Conservation (phyloP, 2,113 vertebrate species). For the Mus spicilegus region DNA sequence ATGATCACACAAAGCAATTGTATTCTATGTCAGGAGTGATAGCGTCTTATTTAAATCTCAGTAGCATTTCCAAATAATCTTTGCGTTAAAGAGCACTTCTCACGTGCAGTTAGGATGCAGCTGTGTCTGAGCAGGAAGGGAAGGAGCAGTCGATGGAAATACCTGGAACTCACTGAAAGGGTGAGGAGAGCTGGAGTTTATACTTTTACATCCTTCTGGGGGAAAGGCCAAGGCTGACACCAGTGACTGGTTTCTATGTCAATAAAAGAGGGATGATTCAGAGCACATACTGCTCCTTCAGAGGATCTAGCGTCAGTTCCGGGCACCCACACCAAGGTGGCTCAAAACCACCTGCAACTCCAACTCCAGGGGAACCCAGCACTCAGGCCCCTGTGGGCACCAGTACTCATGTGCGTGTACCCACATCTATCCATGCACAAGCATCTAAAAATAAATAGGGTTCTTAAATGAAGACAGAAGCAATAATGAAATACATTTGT, state of each 20-base stretch:
- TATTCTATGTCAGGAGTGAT: neutral
- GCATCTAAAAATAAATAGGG: neutral
- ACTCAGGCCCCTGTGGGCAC: neutral
- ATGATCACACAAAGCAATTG: neutral
- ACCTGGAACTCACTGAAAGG: neutral
- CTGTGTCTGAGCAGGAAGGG: neutral
- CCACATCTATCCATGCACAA: neutral
- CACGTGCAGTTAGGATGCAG: neutral
- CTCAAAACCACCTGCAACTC: neutral
- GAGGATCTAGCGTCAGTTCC: neutral
- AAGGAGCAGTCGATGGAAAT: neutral
- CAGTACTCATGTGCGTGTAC: neutral
- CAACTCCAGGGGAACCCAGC: neutral
- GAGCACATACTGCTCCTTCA: neutral
- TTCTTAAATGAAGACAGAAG: neutral
- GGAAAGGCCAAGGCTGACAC: neutral
- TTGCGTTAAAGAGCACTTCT: neutral
- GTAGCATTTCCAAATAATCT: neutral
- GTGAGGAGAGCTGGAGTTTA: neutral
- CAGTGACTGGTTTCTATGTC: neutral
- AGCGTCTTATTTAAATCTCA: neutral
- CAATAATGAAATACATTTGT: neutral
- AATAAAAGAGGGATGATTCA: neutral
- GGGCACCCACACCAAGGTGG: neutral
- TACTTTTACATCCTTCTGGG: neutral